Evolutionary conservation across 53 echinoderm and acorn worm genomes (phyloP), one percentile per base, ranked within the genome.

Genomic region (Luidia sarsii): DNA sequence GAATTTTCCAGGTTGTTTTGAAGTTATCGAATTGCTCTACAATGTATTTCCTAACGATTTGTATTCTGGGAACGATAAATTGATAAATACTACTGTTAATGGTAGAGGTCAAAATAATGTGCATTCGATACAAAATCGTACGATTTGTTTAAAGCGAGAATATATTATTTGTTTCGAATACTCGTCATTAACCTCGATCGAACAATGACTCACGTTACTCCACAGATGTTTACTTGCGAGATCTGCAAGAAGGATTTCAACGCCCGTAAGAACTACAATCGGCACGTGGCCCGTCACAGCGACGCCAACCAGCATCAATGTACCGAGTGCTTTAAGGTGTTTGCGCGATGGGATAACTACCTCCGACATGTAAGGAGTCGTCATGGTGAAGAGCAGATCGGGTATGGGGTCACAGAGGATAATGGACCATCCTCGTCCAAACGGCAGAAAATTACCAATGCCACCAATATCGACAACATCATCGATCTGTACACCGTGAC

Each of bases 241-340:
- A 21, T 74, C 25, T 74, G 75, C 41, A 74, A 56, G 2, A 74
- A 74, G 23, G 14, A 10, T 0, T 74, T 74, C 75, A 16, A 11
- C 22, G 57, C 14, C 14, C 34, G 75, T 32, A 34, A 33, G 8
- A 80, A 65, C 30, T 80, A 39, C 65, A 80, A 65, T 39, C 80
- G 80, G 0, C 80, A 80, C 35, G 35, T 65, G 3, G 52, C 53
- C 9, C 37, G 82, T 50, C 49, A 81, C 52, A 33, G 20, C 4
- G 51, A 65, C 68, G 67, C 53, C 51, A 67, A 53, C 33, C 65
- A 81, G 35, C 53, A 81, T 35, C 82, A 81, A n/a, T 81, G 66
- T 29, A 4, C 31, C 35, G 65, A 18, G 0, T 81, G 82, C 36
- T 53, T 67, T 7, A 81, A 65, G 27, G 82, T 81, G 50, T 81